Evolutionary conservation across 2,888 invertebrate species (phyloP), one percentile per base, ranked within the genome.

Genomic region (Apamea epomidion): DNA sequence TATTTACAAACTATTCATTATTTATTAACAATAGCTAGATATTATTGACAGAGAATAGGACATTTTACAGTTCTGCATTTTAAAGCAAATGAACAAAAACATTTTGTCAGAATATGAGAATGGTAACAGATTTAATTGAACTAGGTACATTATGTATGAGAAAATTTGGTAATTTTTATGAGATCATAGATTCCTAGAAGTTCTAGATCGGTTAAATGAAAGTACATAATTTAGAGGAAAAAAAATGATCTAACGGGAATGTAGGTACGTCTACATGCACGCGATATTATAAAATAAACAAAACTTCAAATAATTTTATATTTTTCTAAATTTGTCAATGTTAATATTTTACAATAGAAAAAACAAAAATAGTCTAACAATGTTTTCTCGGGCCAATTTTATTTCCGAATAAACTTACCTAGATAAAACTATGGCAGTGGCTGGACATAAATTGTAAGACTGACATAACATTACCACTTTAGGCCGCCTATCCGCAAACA

Each of bases 151-250:
- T 87, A n/a, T 60, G 90, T 92, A 90, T 88, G 90, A 92, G 85
- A 92, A 90, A 93, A 92, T 95, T 96, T 95, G 95, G 95, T 95
- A 94, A 94, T 92, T 93, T 92, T 93, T 88, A 93, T 94, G 95
- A 96, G 95, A 96, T 95, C 96, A 95, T 92, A 93, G 91, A 91
- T 92, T 91, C 88, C 83, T 86, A 87, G 77, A 80, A 86, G 77
- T 82, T 87, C 71, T 82, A 84, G 87, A 81, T 87, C 90, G 80
- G 74, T 86, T 78, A 73, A 82, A 87, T 84, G 78, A 85, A 81
- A 81, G 68, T 51, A 73, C n/a, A 78, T 64, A 48, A 68, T 84
- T 77, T 69, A 76, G 72, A 88, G 82, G 74, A 80, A 84, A 84
- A 83, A 76, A 73, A 81, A 73, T 82, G 77, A 64, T 82, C 68